A percentile compares a stretch with the other conserved stretches of the same genome.
phyloP scores from a whole-genome alignment of 2,797 vertebrate species.

The Neosilurus mollespiculum region DNA sequence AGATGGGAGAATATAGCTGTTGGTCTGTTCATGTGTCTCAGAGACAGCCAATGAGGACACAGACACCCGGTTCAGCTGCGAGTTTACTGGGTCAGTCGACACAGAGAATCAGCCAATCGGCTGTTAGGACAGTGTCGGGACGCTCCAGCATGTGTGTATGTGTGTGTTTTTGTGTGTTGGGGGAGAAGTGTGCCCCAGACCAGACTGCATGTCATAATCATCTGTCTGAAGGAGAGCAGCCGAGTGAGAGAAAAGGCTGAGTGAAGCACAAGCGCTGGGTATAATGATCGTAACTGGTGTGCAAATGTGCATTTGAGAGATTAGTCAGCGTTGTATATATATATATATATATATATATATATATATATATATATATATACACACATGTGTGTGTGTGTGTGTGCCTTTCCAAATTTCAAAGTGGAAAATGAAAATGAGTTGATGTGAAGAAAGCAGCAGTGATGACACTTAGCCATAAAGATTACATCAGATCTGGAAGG shows the following conservation, averaged over 20 bases:
- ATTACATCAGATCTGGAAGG: constrained; percentile 41
- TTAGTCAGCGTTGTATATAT: constrained; percentile 6
- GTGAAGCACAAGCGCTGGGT: constrained; percentile 8
- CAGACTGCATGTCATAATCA: constrained; percentile 48
- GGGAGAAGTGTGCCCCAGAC: constrained; percentile 23
- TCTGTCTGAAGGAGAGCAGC: constrained; percentile 16
- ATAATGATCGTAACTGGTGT: constrained; percentile 33
- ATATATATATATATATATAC: neutral
- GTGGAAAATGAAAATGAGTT: constrained; percentile 10
- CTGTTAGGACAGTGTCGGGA: constrained; percentile 45
- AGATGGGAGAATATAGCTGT: constrained; percentile 33
- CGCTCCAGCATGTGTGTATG: constrained; percentile 22
- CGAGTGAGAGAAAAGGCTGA: constrained; percentile 29
- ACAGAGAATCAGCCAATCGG: constrained; percentile 59
- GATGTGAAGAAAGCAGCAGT: constrained; percentile 14
- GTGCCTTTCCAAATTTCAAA: neutral
- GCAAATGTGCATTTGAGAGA: constrained; percentile 7
- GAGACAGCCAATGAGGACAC: constrained; percentile 70
- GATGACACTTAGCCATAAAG: constrained; percentile 1
- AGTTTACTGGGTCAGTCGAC: constrained; percentile 68
- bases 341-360: neutral
- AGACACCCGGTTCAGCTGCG: constrained; percentile 61
- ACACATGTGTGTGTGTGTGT: too few relatives aligned
- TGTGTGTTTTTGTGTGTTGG: neutral
- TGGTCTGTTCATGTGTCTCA: constrained; percentile 46